Evolutionary conservation across 2,113 vertebrate genomes (phyloP), one percentile per base, ranked within the genome.

Genomic region (Silurus meridionalis): DNA sequence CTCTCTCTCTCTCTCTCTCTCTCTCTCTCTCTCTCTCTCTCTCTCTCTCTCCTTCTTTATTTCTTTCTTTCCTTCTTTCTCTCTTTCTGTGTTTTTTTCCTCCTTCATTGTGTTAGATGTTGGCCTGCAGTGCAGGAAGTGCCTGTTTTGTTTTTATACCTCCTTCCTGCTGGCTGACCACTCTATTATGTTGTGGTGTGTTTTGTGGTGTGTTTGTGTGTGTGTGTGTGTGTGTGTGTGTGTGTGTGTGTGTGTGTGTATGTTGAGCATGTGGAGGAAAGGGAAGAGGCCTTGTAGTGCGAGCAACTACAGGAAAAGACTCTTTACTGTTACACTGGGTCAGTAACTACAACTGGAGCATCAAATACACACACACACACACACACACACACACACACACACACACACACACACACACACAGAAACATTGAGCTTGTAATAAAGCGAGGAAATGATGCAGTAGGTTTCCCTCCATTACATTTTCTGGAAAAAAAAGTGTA

Each of bases 101-200:
- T 63, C 17, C 80, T 66, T 82, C 61, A 52, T 82, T 82, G 80
- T 82, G 61, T 82, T 82, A 66, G 61, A 66, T 66, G 80, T 82
- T 82, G 80, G 61, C 61, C 21, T 64, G 61, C 57, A 52, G 80
- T 81, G 28, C 80, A 82, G 80, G 80, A 82, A 82, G 80, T 82
- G 9, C 80, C 61, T 82, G 80, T 82, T 66, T 66, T 82, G 80
- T 82, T 66, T 66, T 53, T 82, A 25, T 64, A 66, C 80, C 80
- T 82, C 80, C 80, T 82, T 82, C 80, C 80, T 82, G 80, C 48
- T 82, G 80, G 80, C 60, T 66, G 61, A 82, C 60, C 14, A 6
- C 48, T 82, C 61, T 66, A 82, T 66, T 82, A 25, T 82, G 46
- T 82, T 82, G 80, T 21, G 6, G 80, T 66, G 80, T 82, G 61